Conservation (phyloP, 2,888 invertebrate species). For the Teleiodes luculella region DNA sequence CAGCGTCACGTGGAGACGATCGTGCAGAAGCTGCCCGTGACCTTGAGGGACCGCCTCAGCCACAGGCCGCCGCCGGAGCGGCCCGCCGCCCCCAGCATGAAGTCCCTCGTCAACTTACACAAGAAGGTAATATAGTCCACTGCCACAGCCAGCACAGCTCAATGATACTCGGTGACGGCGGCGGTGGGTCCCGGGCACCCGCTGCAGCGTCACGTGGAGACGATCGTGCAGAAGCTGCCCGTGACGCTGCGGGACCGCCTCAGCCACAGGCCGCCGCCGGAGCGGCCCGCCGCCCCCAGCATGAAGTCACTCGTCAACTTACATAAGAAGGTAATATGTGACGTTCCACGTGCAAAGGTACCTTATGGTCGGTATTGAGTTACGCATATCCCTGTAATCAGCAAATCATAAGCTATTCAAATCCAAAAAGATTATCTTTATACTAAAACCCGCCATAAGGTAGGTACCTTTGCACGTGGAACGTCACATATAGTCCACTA, state of each 20-base stretch:
- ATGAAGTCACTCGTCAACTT: conserved; percentile 92
- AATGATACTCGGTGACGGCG: too few relatives aligned
- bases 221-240: conserved; percentile 93
- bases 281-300: conserved; percentile 81
- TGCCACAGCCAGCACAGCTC: too few relatives aligned
- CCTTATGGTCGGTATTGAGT: too few relatives aligned
- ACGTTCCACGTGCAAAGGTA: too few relatives aligned
- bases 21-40: conserved; percentile 90
- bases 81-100: conserved; percentile 85
- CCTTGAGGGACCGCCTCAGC: conserved; percentile 85
- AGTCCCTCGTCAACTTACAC: conserved; percentile 92
- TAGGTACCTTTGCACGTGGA: too few relatives aligned
- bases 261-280: conserved; percentile 77
- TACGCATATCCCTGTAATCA: too few relatives aligned
- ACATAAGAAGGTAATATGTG: conserved; percentile 89
- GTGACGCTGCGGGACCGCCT: conserved; percentile 86
- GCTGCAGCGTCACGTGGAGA: conserved; percentile 89
- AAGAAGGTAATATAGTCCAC: conserved; percentile 90
- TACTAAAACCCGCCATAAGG: too few relatives aligned
- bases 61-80: conserved; percentile 76
- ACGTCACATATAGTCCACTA: too few relatives aligned
- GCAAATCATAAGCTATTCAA: too few relatives aligned
- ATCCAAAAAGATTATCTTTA: too few relatives aligned
- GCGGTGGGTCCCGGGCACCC: conserved; percentile 86
- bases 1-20: conserved; percentile 92